Base-by-base conservation (phyloP, 2,113 vertebrate species). In the Furnarius figulus region DNA sequence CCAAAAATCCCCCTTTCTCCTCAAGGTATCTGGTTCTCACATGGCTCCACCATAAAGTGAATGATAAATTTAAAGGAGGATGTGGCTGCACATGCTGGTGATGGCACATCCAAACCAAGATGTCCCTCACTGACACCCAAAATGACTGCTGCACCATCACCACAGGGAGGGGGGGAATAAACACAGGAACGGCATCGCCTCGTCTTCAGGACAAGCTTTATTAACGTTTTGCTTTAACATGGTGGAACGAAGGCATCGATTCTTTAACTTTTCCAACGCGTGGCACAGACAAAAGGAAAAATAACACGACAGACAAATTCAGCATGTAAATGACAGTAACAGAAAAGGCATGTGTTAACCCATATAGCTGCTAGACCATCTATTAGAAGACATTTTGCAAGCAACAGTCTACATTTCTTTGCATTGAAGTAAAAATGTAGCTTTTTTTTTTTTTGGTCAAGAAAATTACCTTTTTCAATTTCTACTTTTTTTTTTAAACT, bases 351-450 rank as follows among this genome's bases (percentile, higher is more conserved):
- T 82, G 8, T 96, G 78, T 93, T 97, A 97, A 94, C 88, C 33
- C 82, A 93, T 44, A 75, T 7, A 97, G 96, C 95, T 90, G 58
- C 62, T 92, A 95, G 95, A 95, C 72, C 85, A 96, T 77, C 74
- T 97, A 97, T 85, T 89, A 97, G 97, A 96, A 96, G 96, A 96
- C 86, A 73, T 89, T 96, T 97, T 95, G 97, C 97, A 98, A 98
- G 97, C 98, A 96, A 96, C 83, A 96, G 89, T 96, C 90, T 97
- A 98, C 87, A 67, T 94, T 97, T 98, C 97, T 98, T 97, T 95
- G 95, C 90, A 93, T 88, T 89, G 90, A 97, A 97, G 97, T 98
- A 98, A 97, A 98, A 98, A 98, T 89, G 28, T 97, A 92, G n/a
- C n/a, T n/a, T n/a, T n/a, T n/a, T 86, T 97, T 96, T 63, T 62